Evolutionary conservation across 2,888 invertebrate species (phyloP).

Genomic region (Tanaodytes sp.): DNA sequence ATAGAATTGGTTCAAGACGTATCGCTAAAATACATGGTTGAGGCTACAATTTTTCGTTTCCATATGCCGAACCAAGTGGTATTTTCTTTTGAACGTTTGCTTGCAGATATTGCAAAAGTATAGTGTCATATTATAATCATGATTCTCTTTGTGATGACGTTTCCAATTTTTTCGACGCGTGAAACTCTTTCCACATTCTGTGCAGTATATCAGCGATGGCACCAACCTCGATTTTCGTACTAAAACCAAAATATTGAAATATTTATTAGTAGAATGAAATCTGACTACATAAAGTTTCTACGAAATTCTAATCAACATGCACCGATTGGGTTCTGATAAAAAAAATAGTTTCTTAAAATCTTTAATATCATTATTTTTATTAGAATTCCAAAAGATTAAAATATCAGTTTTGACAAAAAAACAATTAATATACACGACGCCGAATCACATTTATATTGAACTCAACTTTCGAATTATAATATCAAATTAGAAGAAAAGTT

Average conservation of each 20-base stretch:
- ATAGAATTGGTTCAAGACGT: too few relatives aligned
- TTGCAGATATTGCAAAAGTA: slow-evolving; percentile 81
- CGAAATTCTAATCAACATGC: slow-evolving; percentile 12
- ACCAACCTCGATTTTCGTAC: slow-evolving; percentile 21
- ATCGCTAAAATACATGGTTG: slow-evolving; percentile 4
- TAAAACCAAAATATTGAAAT: slow-evolving; percentile 31
- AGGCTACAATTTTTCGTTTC: slow-evolving; percentile 58
- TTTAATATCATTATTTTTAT: slow-evolving; percentile 9
- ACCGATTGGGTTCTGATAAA: neutral
- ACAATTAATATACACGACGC: too few relatives aligned
- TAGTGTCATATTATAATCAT: slow-evolving; percentile 55
- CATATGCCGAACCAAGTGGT: slow-evolving; percentile 83
- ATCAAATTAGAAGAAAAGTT: too few relatives aligned
- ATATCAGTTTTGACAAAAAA: too few relatives aligned
- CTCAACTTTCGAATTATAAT: too few relatives aligned
- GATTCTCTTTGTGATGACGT: slow-evolving; percentile 57
- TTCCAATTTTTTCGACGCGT: slow-evolving; percentile 61
- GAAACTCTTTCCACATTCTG: slow-evolving; percentile 58
- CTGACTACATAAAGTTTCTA: slow-evolving; percentile 1
- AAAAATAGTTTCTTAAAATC: slow-evolving; percentile 1
- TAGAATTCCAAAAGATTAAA: too few relatives aligned
- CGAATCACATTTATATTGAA: too few relatives aligned
- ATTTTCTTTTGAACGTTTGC: slow-evolving; percentile 82
- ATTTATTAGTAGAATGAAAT: slow-evolving; percentile 9
- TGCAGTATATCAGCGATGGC: slow-evolving; percentile 44